A percentile compares a stretch with the other conserved stretches of the same genome.
These are phyloP conservation scores for Apamea anceps DNA, from an alignment of 2,888 invertebrate genomes.

Conservation along the genomic window DNA sequence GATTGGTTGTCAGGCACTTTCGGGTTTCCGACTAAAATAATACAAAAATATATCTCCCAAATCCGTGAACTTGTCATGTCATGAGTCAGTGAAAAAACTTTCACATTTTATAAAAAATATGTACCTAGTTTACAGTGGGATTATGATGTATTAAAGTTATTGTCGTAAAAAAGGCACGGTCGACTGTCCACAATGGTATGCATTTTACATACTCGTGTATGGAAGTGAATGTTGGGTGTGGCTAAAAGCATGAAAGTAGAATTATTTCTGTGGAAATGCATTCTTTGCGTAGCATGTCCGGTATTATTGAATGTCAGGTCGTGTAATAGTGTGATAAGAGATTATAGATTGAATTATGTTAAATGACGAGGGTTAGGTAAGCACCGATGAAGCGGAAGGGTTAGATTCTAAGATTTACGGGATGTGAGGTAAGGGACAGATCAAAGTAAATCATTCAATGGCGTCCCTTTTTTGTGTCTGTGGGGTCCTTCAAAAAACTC, in stretches of 20 bases:
- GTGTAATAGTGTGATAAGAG: slow-evolving; percentile 17
- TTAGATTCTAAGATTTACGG: slow-evolving; percentile 20
- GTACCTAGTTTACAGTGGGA: slow-evolving; percentile 12
- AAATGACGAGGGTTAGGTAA: slow-evolving; percentile 16
- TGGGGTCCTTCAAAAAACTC: slow-evolving; percentile 19
- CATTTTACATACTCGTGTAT: slow-evolving; percentile 28
- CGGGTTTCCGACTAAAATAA: not conserved
- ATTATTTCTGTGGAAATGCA: slow-evolving; percentile 57
- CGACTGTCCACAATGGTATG: slow-evolving; percentile 50
- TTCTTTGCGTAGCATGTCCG: slow-evolving; percentile 40
- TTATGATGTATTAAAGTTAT: slow-evolving; percentile 32
- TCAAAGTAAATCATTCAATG: slow-evolving; percentile 14
- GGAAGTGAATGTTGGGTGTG: slow-evolving; percentile 43
- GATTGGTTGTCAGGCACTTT: not conserved
- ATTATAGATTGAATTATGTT: slow-evolving; percentile 18
- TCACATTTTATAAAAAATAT: slow-evolving; percentile 36
- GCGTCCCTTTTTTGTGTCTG: slow-evolving; percentile 37
- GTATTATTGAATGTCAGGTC: slow-evolving; percentile 29
- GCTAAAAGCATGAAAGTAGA: slow-evolving; percentile 55
- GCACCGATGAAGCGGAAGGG: slow-evolving; percentile 5
- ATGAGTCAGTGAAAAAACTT: slow-evolving; percentile 43
- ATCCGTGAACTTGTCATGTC: slow-evolving; percentile 10
- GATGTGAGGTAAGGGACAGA: slow-evolving; percentile 11
- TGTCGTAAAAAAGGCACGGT: slow-evolving; percentile 40
- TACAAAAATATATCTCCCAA: not conserved